Evolutionary conservation across 2,888 invertebrate genomes (phyloP).

Genomic region (Dinocampus coccinellae): DNA sequence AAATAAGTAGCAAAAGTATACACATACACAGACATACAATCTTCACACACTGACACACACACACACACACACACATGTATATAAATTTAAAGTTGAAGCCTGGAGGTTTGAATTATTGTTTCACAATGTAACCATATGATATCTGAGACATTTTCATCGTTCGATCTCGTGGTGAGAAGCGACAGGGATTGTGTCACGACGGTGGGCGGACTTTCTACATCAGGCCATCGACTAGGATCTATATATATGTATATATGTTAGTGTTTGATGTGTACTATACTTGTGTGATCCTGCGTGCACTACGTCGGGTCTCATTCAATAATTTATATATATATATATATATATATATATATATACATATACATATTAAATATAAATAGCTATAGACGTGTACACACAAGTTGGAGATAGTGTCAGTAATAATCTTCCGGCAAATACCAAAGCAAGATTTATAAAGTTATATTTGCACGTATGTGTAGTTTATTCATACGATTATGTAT

Average conservation of each 20-base stretch:
- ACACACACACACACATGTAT: too few species aligned
- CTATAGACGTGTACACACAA: background rate
- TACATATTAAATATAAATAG: conserved; percentile 17
- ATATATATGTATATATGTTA: conserved; percentile 31
- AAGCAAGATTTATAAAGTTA: background rate
- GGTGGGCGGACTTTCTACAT: conserved; percentile 62
- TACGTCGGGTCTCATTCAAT: background rate
- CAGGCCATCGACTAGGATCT: conserved; percentile 40
- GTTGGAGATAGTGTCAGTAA: background rate
- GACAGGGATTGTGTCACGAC: conserved; percentile 49
- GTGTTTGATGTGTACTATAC: too few species aligned
- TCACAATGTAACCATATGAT: conserved; percentile 14
- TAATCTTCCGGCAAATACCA: conserved; percentile 35
- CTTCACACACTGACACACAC: background rate
- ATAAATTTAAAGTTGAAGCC: too few species aligned
- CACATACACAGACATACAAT: background rate
- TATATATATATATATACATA: background rate
- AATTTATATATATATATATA: conserved; percentile 19
- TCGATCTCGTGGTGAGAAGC: conserved; percentile 15
- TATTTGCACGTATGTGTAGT: conserved; percentile 10
- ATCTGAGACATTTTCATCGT: conserved; percentile 31
- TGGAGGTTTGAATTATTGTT: conserved; percentile 18
- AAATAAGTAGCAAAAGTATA: too few species aligned
- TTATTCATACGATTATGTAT: background rate
- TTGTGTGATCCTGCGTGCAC: background rate